Percentiles rank a stretch among this genome's conserved stretches.
Evolutionary conservation across 2,888 invertebrate species (phyloP).

Genomic region (Tetragnatha montana): DNA sequence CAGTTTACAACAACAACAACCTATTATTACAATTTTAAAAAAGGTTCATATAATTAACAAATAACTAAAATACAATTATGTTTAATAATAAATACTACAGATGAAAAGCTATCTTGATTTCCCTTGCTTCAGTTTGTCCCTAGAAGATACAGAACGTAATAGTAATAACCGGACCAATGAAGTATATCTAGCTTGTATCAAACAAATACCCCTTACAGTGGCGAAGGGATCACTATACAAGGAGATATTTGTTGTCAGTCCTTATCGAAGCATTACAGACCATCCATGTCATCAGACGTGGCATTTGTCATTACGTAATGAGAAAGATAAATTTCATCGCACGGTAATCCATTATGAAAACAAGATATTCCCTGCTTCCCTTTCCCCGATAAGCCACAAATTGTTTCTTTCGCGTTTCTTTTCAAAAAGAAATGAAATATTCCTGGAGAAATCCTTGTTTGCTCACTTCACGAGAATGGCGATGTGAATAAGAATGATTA

Average conservation of each 20-base stretch:
- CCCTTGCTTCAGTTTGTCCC: no score
- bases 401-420: slow-evolving; percentile 14
- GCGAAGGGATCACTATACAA: slow-evolving; percentile 10
- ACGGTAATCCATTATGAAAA: slow-evolving; percentile 32
- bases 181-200: background rate
- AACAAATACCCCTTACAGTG: background rate
- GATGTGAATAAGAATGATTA: background rate
- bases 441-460: background rate
- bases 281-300: background rate
- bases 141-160: no score
- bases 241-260: background rate
- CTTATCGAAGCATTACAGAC: slow-evolving; percentile 34
- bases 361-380: slow-evolving; percentile 6
- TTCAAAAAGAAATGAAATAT: background rate
- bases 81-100: no score
- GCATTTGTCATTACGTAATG: slow-evolving; percentile 42
- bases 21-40: no score
- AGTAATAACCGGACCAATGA: no score
- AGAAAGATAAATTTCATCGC: slow-evolving; percentile 39
- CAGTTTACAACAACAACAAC: no score
- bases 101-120: no score
- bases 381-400: slow-evolving; percentile 15
- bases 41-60: no score
- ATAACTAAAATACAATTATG: no score
- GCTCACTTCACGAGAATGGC: background rate